Evolutionary conservation across 2,888 invertebrate species (phyloP), one percentile per base, ranked within the genome.

Genomic region (Ectobius pallidus): DNA sequence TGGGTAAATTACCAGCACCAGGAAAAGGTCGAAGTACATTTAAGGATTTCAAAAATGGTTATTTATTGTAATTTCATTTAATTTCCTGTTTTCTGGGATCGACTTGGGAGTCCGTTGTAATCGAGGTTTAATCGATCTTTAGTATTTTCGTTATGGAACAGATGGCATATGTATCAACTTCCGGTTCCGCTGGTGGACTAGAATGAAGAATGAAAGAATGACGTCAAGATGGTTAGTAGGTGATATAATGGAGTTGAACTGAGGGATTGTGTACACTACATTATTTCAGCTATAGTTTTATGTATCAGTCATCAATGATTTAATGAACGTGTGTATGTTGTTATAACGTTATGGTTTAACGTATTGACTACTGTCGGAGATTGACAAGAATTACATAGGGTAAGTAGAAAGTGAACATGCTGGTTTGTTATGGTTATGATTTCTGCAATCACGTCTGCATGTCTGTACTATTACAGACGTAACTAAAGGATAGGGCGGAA

Each of bases 151-250:
- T n/a, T n/a, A n/a, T n/a, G n/a, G n/a, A n/a, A n/a, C n/a, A n/a
- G n/a, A n/a, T n/a, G n/a, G n/a, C n/a, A n/a, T n/a, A n/a, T n/a
- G n/a, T n/a, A n/a, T n/a, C n/a, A n/a, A n/a, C n/a, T n/a, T n/a
- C n/a, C n/a, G n/a, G n/a, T 65, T 65, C 65, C 65, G 42, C 44
- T 65, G 42, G 42, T 22, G 20, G 42, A 44, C 27, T 22, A 46
- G 65, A 65, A 46, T 65, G 46, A 65, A 65, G 39, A 27, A n/a
- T n/a, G n/a, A n/a, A n/a, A 65, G 65, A 44, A 46, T 65, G 65
- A 65, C 65, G 65, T 65, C 65, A 65, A 65, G 46, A 46, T 65
- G 65, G 25, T 3, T 27, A 46, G 65, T 14, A 44, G 65, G 42
- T 65, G 65, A 65, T 65, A 65, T 39, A 30, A 44, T 65, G 65